Evolutionary conservation across 2,888 invertebrate genomes (phyloP).

Genomic region (Mechanitis messenoides): DNA sequence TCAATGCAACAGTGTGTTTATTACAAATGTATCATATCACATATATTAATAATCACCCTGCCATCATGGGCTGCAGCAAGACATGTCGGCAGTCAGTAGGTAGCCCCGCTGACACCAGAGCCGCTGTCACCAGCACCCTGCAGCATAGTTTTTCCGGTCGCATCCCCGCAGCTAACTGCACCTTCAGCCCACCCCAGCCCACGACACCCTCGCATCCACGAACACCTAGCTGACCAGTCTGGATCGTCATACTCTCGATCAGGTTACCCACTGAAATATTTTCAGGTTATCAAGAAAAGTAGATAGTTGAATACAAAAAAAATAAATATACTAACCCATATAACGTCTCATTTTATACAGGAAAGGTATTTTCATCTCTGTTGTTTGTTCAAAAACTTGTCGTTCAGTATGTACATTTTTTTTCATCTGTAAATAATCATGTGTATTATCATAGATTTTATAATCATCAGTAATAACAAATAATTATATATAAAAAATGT

Average conservation of each 20-base stretch:
- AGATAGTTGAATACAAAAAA: background rate
- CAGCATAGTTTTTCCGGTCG: slow-evolving; percentile 45
- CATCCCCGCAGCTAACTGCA: slow-evolving; percentile 38
- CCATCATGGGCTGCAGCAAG: slow-evolving; percentile 49
- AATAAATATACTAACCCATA: slow-evolving; percentile 16
- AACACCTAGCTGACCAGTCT: slow-evolving; percentile 47
- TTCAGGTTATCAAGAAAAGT: background rate
- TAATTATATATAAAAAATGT: too few relatives aligned
- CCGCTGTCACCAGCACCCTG: slow-evolving; percentile 41
- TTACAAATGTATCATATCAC: background rate
- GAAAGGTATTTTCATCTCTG: slow-evolving; percentile 4
- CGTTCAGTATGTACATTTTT: slow-evolving; percentile 11
- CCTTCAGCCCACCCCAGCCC: slow-evolving; percentile 41
- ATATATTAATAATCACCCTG: slow-evolving; percentile 43
- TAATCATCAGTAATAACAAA: background rate
- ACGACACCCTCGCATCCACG: slow-evolving; percentile 41
- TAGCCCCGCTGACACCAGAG: slow-evolving; percentile 43
- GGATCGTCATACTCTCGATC: slow-evolving; percentile 48
- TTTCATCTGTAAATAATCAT: slow-evolving; percentile 17
- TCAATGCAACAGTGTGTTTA: too few relatives aligned
- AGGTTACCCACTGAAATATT: slow-evolving; percentile 35
- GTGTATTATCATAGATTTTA: too few relatives aligned
- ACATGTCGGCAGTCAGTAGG: slow-evolving; percentile 41
- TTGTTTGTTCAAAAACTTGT: background rate
- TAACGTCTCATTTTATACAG: slow-evolving; percentile 17